Evolutionary conservation across 2,888 invertebrate species (phyloP).

Genomic region (Nomada ruficornis): DNA sequence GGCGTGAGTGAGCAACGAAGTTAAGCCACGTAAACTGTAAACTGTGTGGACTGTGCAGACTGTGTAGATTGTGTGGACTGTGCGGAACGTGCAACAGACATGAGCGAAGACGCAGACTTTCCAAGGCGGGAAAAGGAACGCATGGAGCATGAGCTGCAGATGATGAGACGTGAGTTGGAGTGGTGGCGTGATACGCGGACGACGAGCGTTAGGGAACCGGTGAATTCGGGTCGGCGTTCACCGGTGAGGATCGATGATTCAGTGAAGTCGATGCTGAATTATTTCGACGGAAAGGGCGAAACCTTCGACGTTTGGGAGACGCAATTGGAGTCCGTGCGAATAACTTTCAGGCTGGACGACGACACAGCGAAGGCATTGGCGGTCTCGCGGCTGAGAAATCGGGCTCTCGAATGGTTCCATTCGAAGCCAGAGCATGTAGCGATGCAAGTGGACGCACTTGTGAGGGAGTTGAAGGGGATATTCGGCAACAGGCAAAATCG

Average conservation of each 20-base stretch:
- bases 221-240: too few species aligned
- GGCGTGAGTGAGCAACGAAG: too few species aligned
- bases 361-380: not conserved
- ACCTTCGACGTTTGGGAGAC: slow-evolving; percentile 29
- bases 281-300: slow-evolving; percentile 24
- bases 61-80: too few species aligned
- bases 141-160: not conserved
- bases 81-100: too few species aligned
- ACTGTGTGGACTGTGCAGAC: too few species aligned
- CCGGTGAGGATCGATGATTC: not conserved
- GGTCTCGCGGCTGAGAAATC: slow-evolving; percentile 35
- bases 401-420: slow-evolving; percentile 52
- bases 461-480: slow-evolving; percentile 34
- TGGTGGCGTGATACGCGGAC: slow-evolving; percentile 13
- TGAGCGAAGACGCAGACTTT: too few species aligned
- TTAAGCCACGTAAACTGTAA: too few species aligned
- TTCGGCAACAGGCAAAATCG: slow-evolving; percentile 35
- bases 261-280: slow-evolving; percentile 5
- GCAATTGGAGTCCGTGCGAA: slow-evolving; percentile 24
- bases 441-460: slow-evolving; percentile 19
- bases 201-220: not conserved
- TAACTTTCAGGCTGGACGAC: slow-evolving; percentile 35
- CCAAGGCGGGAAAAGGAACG: not conserved
- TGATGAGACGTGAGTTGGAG: not conserved
- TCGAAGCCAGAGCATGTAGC: slow-evolving; percentile 42